Conservation (phyloP, 2,113 vertebrate genomes). For the Falcunculus frontatus region DNA sequence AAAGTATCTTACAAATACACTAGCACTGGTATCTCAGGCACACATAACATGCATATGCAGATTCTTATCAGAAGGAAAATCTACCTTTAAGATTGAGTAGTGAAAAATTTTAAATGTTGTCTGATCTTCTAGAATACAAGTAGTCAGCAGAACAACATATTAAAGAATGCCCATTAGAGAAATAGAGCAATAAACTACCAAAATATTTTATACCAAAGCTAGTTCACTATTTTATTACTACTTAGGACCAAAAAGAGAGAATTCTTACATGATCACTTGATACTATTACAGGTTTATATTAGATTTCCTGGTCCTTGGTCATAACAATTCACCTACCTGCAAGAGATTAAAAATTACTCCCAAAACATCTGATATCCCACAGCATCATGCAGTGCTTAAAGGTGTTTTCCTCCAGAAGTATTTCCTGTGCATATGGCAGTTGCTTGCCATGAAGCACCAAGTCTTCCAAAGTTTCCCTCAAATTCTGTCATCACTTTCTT, state of each 20-base stretch:
- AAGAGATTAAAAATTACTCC: not conserved
- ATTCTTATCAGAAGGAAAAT: not conserved
- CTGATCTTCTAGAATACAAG: not conserved
- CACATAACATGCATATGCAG: accelerated
- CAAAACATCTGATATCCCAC: not conserved
- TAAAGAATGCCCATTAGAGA: not conserved
- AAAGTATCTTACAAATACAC: not conserved
- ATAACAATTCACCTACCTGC: not conserved
- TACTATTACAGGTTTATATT: not conserved
- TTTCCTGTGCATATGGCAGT: not conserved
- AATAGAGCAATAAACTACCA: not conserved
- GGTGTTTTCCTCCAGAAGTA: not conserved
- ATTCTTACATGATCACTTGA: slow-evolving; percentile 27
- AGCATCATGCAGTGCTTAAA: not conserved
- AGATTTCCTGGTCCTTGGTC: not conserved
- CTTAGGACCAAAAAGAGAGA: slow-evolving; percentile 27
- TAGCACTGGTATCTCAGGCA: not conserved
- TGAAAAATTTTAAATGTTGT: not conserved
- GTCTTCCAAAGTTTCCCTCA: not conserved
- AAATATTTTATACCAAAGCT: not conserved
- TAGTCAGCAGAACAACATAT: not conserved
- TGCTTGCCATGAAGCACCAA: not conserved
- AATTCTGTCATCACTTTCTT: not conserved
- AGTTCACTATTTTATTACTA: slow-evolving; percentile 13
- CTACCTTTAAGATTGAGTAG: not conserved